phyloP scores from a whole-genome alignment of 2,113 vertebrate species.

The Numenius arquata region DNA sequence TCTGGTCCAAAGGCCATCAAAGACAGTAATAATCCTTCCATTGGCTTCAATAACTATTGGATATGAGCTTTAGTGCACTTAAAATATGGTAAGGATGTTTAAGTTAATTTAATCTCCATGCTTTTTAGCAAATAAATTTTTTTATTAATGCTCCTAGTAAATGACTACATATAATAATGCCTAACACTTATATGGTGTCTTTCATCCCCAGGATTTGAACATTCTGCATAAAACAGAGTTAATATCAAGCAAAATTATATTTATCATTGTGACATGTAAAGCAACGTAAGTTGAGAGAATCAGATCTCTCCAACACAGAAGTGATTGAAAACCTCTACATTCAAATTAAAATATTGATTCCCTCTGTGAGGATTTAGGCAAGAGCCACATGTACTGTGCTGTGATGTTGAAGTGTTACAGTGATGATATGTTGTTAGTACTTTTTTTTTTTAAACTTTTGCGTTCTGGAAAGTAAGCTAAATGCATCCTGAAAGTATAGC shows the following conservation, averaged over 20 bases:
- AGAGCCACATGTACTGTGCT: not conserved
- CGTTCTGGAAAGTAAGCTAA: not conserved
- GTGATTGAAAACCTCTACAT: not conserved
- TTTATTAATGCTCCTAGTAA: not conserved
- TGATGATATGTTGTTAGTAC: not conserved
- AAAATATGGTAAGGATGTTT: not conserved
- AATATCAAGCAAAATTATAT: not conserved
- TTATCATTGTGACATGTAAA: not conserved
- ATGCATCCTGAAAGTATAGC: not conserved
- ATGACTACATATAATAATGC: not conserved
- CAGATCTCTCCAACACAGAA: not conserved
- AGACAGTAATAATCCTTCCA: constrained; percentile 7
- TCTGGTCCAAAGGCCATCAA: not conserved
- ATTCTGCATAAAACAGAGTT: not conserved
- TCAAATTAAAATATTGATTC: not conserved
- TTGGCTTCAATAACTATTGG: not conserved
- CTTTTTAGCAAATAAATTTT: constrained; percentile 17
- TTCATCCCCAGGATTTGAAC: not conserved
- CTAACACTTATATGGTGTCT: not conserved
- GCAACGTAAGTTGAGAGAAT: not conserved
- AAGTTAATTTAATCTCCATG: not conserved
- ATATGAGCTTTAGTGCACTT: not conserved
- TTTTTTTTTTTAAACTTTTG: not conserved
- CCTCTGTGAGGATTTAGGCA: not conserved
- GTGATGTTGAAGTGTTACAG: not conserved